A percentile compares a stretch with the other conserved stretches of the same genome.
Evolutionary conservation across 2,113 vertebrate species (phyloP).

Genomic region (Podarcis raffonei): DNA sequence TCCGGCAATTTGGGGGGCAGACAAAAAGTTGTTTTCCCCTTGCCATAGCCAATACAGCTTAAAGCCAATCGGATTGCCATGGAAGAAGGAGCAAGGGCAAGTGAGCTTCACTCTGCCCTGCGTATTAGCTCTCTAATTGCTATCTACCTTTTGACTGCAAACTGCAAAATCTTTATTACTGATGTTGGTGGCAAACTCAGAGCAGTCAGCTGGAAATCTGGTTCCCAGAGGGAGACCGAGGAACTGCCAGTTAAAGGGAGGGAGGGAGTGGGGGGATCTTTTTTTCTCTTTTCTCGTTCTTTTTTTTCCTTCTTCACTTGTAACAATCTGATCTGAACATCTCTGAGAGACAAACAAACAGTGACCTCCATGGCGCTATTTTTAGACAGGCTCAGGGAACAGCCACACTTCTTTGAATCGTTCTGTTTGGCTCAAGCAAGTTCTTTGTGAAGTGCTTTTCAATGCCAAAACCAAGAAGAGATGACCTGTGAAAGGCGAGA

Average conservation of each 20-base stretch:
- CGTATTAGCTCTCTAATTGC: slow-evolving; percentile 20
- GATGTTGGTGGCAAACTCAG: slow-evolving; percentile 1
- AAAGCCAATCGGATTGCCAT: background rate
- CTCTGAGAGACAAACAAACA: slow-evolving; percentile 30
- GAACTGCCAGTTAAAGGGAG: slow-evolving; percentile 15
- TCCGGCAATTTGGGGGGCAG: background rate
- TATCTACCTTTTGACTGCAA: background rate
- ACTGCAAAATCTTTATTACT: background rate
- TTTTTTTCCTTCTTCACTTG: background rate
- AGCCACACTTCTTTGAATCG: slow-evolving; percentile 45
- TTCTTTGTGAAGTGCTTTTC: slow-evolving; percentile 27
- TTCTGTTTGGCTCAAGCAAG: slow-evolving; percentile 29
- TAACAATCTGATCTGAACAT: slow-evolving; percentile 42
- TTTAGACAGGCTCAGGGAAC: slow-evolving; percentile 54
- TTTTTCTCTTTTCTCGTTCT: background rate
- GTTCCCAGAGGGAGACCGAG: background rate
- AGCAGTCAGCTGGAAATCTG: slow-evolving; percentile 39
- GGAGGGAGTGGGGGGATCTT: background rate
- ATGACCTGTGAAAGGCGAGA: rapidly evolving
- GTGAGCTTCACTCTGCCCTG: slow-evolving; percentile 16
- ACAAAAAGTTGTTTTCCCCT: background rate
- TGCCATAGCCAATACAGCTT: background rate
- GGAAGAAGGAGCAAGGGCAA: rapidly evolving
- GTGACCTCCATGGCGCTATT: slow-evolving; percentile 41
- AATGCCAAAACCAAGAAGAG: background rate